phyloP scores from a whole-genome alignment of 2,888 invertebrate genomes.

The Diogma glabrata region DNA sequence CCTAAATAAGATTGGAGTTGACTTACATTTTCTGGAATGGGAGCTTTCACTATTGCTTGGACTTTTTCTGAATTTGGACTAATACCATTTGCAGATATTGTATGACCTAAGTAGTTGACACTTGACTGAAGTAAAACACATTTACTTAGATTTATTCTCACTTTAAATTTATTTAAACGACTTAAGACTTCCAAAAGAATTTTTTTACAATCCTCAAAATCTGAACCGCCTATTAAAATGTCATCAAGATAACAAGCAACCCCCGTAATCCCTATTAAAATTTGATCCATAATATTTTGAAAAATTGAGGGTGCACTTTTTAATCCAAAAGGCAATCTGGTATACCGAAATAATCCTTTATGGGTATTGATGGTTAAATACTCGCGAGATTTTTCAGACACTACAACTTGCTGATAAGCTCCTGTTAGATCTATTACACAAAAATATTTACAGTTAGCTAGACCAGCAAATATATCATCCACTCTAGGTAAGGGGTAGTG shows the following conservation, averaged over 20 bases:
- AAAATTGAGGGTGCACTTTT: not conserved
- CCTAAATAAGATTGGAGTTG: too few species aligned
- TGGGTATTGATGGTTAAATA: conserved; percentile 24
- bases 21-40: too few species aligned
- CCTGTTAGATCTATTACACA: conserved; percentile 22
- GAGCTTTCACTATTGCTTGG: too few species aligned
- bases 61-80: not conserved
- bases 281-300: too few species aligned
- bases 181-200: too few species aligned
- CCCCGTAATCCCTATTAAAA: too few species aligned
- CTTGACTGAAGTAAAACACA: not conserved
- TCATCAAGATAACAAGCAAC: not conserved
- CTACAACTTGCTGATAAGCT: too few species aligned
- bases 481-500: conserved; percentile 23
- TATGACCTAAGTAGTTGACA: not conserved
- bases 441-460: too few species aligned
- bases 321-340: not conserved
- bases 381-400: conserved; percentile 22
- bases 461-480: conserved; percentile 26
- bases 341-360: too few species aligned
- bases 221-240: too few species aligned
- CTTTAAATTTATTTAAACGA: not conserved
- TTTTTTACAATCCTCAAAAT: too few species aligned
- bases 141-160: not conserved
- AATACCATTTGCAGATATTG: not conserved